Conservation (phyloP, 2,888 invertebrate species). For the Trichopoda pennipes region DNA sequence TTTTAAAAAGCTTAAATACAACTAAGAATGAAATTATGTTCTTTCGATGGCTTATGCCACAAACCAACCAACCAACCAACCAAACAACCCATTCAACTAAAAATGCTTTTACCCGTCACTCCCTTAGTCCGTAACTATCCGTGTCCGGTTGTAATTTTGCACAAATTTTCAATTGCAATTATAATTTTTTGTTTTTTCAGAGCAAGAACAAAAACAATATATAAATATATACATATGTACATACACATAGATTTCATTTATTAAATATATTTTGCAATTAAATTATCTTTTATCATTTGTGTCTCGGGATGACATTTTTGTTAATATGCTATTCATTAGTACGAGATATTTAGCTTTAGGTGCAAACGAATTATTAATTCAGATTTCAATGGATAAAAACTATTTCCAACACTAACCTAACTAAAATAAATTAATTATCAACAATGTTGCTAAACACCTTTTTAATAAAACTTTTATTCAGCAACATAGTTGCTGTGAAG, state of each 20-base stretch:
- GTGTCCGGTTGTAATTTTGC: conserved; percentile 19
- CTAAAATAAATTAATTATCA: too few species aligned
- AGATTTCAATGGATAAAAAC: too few species aligned
- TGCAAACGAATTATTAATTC: too few species aligned
- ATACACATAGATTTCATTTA: conserved; percentile 18
- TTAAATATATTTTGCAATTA: conserved; percentile 45
- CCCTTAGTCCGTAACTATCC: background rate
- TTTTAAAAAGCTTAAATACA: conserved; percentile 58
- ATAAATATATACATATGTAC: background rate
- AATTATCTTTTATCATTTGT: conserved; percentile 25
- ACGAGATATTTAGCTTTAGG: conserved; percentile 1
- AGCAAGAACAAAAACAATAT: conserved; percentile 38
- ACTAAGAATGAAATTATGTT: conserved; percentile 59
- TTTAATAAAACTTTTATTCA: too few species aligned
- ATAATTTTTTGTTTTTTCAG: conserved; percentile 27
- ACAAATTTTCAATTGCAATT: conserved; percentile 59
- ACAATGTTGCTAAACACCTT: too few species aligned
- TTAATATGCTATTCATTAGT: conserved; percentile 41
- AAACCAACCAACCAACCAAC: conserved; percentile 1
- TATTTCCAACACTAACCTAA: too few species aligned
- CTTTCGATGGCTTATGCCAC: conserved; percentile 47
- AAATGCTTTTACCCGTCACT: conserved; percentile 11
- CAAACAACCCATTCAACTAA: conserved; percentile 32
- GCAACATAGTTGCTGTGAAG: too few species aligned
- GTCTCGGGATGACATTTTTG: conserved; percentile 33